Percentiles rank a stretch among this genome's conserved stretches.
Evolutionary conservation across 2,113 vertebrate species (phyloP).

Genomic region (Eonycteris spelaea): DNA sequence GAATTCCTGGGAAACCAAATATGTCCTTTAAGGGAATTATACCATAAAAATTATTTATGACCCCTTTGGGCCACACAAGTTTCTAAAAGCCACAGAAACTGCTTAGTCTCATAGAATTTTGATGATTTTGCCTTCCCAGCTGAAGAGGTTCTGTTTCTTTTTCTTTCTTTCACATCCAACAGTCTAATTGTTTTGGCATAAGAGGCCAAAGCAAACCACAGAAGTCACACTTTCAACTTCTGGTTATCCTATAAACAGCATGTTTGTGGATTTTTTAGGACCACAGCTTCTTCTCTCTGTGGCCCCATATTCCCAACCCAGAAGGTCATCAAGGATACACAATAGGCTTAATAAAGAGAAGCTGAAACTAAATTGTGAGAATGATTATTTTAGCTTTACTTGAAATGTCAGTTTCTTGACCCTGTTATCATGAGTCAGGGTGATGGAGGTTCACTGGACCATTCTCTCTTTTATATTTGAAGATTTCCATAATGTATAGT

Average conservation of each 20-base stretch:
- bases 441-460: neutral
- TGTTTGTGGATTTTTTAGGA: constrained; percentile 17
- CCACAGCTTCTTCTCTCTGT: neutral
- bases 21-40: constrained; percentile 48
- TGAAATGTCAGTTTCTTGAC: neutral
- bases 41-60: constrained; percentile 65
- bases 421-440: neutral
- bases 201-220: constrained; percentile 60
- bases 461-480: neutral
- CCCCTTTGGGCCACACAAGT: constrained; percentile 42
- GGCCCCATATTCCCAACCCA: neutral
- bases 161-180: constrained; percentile 46
- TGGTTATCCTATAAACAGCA: constrained; percentile 44
- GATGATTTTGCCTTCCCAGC: constrained; percentile 34
- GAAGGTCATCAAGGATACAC: neutral
- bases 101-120: constrained; percentile 46
- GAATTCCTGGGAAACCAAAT: constrained; percentile 48
- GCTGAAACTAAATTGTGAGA: neutral
- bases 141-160: constrained; percentile 35
- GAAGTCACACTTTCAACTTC: constrained; percentile 54
- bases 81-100: constrained; percentile 59
- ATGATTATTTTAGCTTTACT: neutral
- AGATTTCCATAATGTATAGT: neutral
- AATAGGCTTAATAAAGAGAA: neutral
- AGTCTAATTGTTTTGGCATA: constrained; percentile 43